Evolutionary conservation across 2,797 vertebrate genomes (phyloP), one percentile per base, ranked within the genome.

Genomic region (Synaphobranchus kaupii): DNA sequence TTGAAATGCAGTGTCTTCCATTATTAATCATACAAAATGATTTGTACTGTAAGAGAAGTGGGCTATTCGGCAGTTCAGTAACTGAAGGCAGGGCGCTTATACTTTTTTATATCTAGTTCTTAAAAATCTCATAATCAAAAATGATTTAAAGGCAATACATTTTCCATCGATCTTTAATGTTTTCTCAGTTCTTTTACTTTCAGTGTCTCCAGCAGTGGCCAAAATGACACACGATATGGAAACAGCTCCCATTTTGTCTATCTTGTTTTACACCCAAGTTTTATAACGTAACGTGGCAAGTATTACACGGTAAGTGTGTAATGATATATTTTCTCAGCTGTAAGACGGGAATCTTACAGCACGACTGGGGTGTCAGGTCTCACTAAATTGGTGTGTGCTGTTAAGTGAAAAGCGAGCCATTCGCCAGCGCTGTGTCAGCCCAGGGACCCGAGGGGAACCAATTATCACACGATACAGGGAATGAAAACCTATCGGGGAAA

Each of bases 301-400:
- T 94, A 94, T 96, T 95, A 96, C 94, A 95, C 91, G 89, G 93
- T 91, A 90, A 94, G 93, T 92, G 92, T 93, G 94, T 95, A 96
- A 95, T 96, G 92, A 95, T 96, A 95, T 96, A 96, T 96, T 96
- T 96, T 96, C 94, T 96, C 94, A 97, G 95, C 95, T 96, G 95
- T 92, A 95, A 92, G 90, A 90, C 92, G 92, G 93, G 93, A 94
- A 95, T 93, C 91, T 91, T 89, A 91, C 93, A 93, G 91, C 89
- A 89, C 92, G 87, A 92, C 73, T 92, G 92, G 94, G 92, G 95
- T 95, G 94, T 95, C 92, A 90, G 93, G 94, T 95, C 95, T 95
- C 94, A 93, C 93, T 95, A 95, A 96, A 95, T 95, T 93, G 95
- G 95, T 91, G 92, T 88, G 92, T 89, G 93, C 90, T 44, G 88